These are phyloP conservation scores for Gryllus longicercus DNA, from an alignment of 2,888 invertebrate genomes.

Conservation along the genomic window DNA sequence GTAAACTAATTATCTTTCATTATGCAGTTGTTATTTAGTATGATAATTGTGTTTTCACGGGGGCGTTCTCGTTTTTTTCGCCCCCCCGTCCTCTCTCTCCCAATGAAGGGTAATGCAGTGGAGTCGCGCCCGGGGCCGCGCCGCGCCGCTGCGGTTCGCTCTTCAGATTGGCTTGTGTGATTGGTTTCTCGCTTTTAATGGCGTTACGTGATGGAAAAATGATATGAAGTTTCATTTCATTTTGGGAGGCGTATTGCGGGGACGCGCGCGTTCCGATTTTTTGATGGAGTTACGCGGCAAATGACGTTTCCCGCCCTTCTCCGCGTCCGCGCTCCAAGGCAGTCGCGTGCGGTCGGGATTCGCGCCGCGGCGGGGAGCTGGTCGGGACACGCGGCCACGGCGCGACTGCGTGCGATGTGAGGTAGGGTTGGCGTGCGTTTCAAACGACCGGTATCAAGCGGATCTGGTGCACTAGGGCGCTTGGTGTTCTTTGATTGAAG, in stretches of 20 bases:
- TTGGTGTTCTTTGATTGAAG: no score
- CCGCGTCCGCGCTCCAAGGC: no score
- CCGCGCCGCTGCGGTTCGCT: neutral
- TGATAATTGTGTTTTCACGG: neutral
- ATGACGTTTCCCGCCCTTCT: no score
- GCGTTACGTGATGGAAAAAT: conserved; percentile 9
- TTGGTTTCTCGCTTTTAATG: neutral
- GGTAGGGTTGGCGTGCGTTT: no score
- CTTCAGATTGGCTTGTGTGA: neutral
- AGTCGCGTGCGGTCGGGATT: no score
- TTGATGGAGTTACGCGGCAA: no score
- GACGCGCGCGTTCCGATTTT: no score
- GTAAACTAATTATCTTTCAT: neutral
- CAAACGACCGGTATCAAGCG: no score
- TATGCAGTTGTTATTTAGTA: neutral
- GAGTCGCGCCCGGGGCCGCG: neutral
- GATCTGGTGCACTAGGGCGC: no score
- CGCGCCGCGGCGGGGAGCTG: no score
- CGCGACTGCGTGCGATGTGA: no score
- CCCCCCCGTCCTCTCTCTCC: neutral
- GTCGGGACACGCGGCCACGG: no score
- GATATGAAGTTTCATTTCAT: conserved; percentile 17
- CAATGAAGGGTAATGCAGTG: neutral
- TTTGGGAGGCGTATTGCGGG: neutral
- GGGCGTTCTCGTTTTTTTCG: neutral